Evolutionary conservation across 2,113 vertebrate species (phyloP).

Genomic region (Eptatretus burgeri): DNA sequence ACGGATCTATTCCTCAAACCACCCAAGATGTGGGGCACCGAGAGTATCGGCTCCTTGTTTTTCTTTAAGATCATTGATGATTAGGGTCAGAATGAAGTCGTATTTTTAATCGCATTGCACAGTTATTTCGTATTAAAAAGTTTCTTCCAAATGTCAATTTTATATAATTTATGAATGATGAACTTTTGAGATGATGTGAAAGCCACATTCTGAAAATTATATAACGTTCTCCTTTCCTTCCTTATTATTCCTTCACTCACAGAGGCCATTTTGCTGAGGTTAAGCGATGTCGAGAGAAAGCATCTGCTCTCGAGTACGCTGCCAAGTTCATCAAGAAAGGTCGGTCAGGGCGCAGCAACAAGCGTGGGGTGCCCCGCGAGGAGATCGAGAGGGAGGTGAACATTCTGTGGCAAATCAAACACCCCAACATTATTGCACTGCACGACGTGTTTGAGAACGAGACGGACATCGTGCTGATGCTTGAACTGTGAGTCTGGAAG

Average conservation of each 20-base stretch:
- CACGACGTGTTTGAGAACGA: constrained; percentile 95
- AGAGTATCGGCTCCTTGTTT: too few relatives aligned
- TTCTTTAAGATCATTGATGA: too few relatives aligned
- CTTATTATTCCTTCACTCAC: fast-evolving
- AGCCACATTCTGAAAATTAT: neutral
- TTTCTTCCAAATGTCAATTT: neutral
- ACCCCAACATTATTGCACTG: constrained; percentile 89
- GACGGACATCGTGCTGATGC: constrained; percentile 81
- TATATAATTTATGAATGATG: neutral
- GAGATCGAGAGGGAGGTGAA: constrained; percentile 87
- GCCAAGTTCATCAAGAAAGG: constrained; percentile 91
- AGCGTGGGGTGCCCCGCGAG: constrained; percentile 65
- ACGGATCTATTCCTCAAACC: too few relatives aligned
- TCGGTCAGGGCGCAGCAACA: constrained; percentile 57
- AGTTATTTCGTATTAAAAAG: too few relatives aligned
- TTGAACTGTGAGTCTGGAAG: constrained; percentile 26
- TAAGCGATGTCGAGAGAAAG: constrained; percentile 56
- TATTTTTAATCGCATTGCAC: too few relatives aligned
- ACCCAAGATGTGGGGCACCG: too few relatives aligned
- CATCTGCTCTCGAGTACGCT: constrained; percentile 33
- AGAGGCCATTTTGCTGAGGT: constrained; percentile 90
- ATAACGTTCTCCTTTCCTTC: neutral
- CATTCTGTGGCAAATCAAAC: constrained; percentile 76
- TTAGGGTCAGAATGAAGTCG: too few relatives aligned
- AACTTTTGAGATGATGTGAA: neutral